Evolutionary conservation across 2,888 invertebrate genomes (phyloP).

Genomic region (Drosophila leonis): DNA sequence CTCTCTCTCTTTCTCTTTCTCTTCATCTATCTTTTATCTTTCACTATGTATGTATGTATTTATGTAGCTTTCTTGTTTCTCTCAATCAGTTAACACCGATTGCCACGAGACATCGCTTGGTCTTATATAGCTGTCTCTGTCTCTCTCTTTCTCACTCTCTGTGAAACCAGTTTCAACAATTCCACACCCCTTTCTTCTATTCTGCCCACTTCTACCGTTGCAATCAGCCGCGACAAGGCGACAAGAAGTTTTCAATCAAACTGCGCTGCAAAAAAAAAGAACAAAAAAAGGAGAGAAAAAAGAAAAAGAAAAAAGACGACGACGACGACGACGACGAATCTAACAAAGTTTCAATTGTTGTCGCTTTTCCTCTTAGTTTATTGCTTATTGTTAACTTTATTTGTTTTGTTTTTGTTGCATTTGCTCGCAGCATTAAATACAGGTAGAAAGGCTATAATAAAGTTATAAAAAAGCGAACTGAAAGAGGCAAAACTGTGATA

Average conservation of each 20-base stretch:
- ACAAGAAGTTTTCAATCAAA: constrained; percentile 62
- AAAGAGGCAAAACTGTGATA: constrained; percentile 3
- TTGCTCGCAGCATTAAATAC: constrained; percentile 8
- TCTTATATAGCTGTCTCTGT: constrained; percentile 17
- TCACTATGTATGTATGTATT: background rate
- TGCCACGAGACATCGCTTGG: constrained; percentile 55
- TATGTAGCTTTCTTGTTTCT: constrained; percentile 24
- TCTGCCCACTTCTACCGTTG: constrained; percentile 22
- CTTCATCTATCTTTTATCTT: background rate
- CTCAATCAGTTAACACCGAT: constrained; percentile 41
- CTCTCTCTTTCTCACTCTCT: background rate
- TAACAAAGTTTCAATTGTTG: constrained; percentile 37
- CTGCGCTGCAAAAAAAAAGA: constrained; percentile 29
- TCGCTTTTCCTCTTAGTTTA: constrained; percentile 14
- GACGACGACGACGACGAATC: background rate
- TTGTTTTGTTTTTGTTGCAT: constrained; percentile 2
- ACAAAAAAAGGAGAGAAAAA: background rate
- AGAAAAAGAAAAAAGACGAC: background rate
- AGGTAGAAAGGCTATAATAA: constrained; percentile 11
- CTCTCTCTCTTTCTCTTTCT: background rate
- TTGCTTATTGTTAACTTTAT: constrained; percentile 11
- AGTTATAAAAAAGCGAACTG: constrained; percentile 7
- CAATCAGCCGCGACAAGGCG: constrained; percentile 52
- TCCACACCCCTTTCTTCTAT: constrained; percentile 37
- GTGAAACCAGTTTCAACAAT: constrained; percentile 45